These are phyloP conservation scores for Leucania comma DNA, from an alignment of 2,888 invertebrate genomes.

Conservation along the genomic window DNA sequence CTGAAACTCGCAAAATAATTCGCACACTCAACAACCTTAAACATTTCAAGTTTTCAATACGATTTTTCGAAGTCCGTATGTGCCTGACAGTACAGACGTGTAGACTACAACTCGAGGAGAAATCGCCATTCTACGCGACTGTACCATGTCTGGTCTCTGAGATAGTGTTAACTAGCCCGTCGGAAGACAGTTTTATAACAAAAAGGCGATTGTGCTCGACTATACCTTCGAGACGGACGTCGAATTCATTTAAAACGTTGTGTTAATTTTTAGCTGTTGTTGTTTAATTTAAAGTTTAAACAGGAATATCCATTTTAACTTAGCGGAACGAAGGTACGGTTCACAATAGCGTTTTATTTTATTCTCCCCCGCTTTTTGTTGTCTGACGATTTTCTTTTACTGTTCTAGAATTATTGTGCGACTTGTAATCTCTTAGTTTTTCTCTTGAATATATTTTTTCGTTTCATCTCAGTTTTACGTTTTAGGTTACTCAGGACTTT, in stretches of 20 bases:
- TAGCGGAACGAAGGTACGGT: conserved; percentile 28
- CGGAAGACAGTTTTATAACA: conserved; percentile 65
- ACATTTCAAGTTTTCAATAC: conserved; percentile 46
- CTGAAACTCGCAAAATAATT: conserved; percentile 26
- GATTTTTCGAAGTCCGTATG: conserved; percentile 39
- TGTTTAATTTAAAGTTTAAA: conserved; percentile 64
- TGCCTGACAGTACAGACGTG: conserved; percentile 45
- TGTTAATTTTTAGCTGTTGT: conserved; percentile 73
- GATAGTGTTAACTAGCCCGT: conserved; percentile 79
- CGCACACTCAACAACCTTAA: conserved; percentile 18
- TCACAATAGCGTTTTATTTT: conserved; percentile 43
- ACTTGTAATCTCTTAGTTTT: conserved; percentile 50
- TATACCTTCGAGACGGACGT: conserved; percentile 68
- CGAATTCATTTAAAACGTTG: conserved; percentile 74
- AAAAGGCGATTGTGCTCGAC: conserved; percentile 73
- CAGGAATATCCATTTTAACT: conserved; percentile 59
- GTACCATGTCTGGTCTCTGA: conserved; percentile 71
- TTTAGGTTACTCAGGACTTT: conserved; percentile 25
- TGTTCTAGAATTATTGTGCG: conserved; percentile 45
- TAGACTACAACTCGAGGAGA: conserved; percentile 21
- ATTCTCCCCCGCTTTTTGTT: conserved; percentile 31
- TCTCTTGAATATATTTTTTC: conserved; percentile 41
- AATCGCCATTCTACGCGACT: conserved; percentile 56
- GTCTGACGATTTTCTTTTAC: conserved; percentile 46
- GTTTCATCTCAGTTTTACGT: conserved; percentile 25